These are phyloP conservation scores for Phymorhynchus buccinoides DNA, from an alignment of 1,140 invertebrate species.

Conservation along the genomic window DNA sequence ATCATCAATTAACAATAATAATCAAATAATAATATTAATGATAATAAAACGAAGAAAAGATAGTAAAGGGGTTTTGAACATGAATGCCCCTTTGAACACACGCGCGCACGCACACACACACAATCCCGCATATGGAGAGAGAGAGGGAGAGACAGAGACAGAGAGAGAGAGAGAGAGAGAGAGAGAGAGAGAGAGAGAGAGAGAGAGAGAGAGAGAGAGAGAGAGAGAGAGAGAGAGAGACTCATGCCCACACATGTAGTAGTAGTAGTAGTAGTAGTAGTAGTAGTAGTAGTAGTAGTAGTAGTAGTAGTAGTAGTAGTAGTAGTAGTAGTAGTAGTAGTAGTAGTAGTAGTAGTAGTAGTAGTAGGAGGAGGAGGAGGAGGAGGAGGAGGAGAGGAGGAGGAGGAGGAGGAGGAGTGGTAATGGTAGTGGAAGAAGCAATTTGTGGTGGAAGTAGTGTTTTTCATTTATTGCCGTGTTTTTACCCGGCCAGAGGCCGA, in stretches of 20 bases:
- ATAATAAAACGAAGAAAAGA: no score
- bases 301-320: constrained; percentile 16
- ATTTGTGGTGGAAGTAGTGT: no score
- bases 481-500: no score
- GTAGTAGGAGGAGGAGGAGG: no score
- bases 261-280: constrained; percentile 16
- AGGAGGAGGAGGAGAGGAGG: no score
- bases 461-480: no score
- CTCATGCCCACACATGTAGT: neutral
- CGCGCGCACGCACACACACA: neutral
- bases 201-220: neutral
- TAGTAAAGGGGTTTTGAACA: no score
- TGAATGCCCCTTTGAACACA: no score
- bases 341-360: constrained; percentile 16
- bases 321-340: constrained; percentile 16
- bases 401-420: no score
- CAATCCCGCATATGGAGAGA: neutral
- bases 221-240: neutral
- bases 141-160: neutral
- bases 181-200: neutral
- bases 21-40: no score
- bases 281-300: constrained; percentile 17
- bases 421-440: no score
- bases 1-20: no score
- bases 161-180: constrained; percentile 10